Conservation (phyloP, 2,888 invertebrate genomes). For the Brachynemurus nebulosus region DNA sequence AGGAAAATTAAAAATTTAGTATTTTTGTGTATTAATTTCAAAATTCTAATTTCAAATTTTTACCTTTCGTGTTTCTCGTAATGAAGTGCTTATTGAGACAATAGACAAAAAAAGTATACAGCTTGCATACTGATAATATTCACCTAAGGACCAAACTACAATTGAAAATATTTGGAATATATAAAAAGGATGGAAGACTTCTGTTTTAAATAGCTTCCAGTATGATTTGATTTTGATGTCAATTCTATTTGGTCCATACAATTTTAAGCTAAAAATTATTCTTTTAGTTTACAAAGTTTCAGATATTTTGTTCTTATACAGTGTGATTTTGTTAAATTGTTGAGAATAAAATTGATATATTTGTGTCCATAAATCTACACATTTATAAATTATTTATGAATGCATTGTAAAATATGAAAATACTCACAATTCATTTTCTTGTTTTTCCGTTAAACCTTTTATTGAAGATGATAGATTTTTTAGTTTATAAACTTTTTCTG, state of each 20-base stretch:
- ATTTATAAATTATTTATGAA: no score
- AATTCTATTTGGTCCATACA: slow-evolving; percentile 59
- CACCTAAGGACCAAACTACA: slow-evolving; percentile 68
- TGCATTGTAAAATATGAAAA: no score
- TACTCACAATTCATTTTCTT: slow-evolving; percentile 43
- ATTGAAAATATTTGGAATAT: slow-evolving; percentile 78
- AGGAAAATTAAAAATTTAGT: no score
- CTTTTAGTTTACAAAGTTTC: no score
- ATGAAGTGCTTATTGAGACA: slow-evolving; percentile 59
- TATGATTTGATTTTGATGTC: slow-evolving; percentile 58
- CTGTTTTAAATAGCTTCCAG: slow-evolving; percentile 48
- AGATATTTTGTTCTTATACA: no score
- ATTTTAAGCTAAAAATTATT: no score
- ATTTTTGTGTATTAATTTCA: no score
- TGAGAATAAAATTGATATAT: no score
- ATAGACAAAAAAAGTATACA: slow-evolving; percentile 72
- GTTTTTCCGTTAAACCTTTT: slow-evolving; percentile 38
- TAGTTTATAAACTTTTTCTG: slow-evolving; percentile 37
- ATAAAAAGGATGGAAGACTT: slow-evolving; percentile 81
- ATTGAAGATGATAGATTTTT: no score
- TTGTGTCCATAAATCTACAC: no score
- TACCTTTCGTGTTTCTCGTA: slow-evolving; percentile 72
- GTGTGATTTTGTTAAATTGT: no score
- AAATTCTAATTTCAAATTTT: no score
- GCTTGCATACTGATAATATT: slow-evolving; percentile 72